Evolutionary conservation across 2,888 invertebrate genomes (phyloP).

Genomic region (Eueremaeus valkanovi): DNA sequence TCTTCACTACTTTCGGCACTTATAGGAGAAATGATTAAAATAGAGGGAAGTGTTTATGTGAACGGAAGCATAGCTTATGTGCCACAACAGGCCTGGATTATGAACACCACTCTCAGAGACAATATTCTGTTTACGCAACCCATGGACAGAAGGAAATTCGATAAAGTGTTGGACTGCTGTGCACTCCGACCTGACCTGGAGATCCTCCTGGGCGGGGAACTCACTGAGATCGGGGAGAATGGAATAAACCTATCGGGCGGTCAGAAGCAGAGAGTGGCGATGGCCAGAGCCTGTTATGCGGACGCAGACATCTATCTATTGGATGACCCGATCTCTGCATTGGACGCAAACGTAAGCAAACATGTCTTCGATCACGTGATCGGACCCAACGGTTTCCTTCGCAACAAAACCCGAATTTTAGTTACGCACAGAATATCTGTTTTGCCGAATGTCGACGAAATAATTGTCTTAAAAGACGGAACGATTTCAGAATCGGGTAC

Average conservation of each 20-base stretch:
- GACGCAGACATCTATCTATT: conserved; percentile 55
- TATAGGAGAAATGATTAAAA: conserved; percentile 48
- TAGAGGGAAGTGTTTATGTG: conserved; percentile 43
- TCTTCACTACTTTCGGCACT: conserved; percentile 47
- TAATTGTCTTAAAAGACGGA: conserved; percentile 81
- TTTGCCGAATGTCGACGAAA: conserved; percentile 80
- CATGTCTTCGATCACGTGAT: conserved; percentile 58
- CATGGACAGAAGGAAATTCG: conserved; percentile 50
- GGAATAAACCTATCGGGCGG: conserved; percentile 54
- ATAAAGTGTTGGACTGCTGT: conserved; percentile 54
- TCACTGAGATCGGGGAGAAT: conserved; percentile 58
- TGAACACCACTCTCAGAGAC: conserved; percentile 55
- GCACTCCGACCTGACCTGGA: conserved; percentile 55
- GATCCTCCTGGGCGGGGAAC: conserved; percentile 56
- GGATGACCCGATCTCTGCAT: conserved; percentile 60
- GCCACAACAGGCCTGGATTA: conserved; percentile 43
- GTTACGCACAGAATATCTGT: conserved; percentile 94
- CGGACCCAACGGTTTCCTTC: conserved; percentile 55
- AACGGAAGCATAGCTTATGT: conserved; percentile 41
- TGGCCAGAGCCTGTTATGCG: conserved; percentile 50
- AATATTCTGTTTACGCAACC: conserved; percentile 55
- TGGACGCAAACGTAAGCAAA: conserved; percentile 54
- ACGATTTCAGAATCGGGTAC: conserved; percentile 81
- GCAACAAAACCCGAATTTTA: conserved; percentile 70
- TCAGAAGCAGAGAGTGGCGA: conserved; percentile 54